Conservation (phyloP, 2,888 invertebrate species). For the Tiliacea citrago region DNA sequence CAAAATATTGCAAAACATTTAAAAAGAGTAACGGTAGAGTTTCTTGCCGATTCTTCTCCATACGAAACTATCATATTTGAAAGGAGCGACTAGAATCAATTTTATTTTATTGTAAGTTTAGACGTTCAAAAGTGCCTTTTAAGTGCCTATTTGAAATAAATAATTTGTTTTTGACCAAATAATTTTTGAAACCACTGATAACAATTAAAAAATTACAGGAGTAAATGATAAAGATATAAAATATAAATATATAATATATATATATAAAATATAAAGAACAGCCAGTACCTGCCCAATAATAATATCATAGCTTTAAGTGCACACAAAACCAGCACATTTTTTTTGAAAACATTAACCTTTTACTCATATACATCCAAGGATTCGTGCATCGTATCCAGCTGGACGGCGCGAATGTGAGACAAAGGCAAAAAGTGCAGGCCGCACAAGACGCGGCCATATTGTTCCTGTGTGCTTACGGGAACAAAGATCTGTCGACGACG, state of each 20-base stretch:
- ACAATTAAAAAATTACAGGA: background rate
- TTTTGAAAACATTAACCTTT: constrained; percentile 63
- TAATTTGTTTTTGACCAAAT: background rate
- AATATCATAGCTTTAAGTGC: background rate
- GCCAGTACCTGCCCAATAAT: background rate
- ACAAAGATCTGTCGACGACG: constrained; percentile 72
- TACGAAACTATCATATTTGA: no score
- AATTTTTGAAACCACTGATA: background rate
- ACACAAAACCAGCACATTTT: constrained; percentile 43
- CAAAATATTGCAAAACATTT: no score
- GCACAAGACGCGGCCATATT: constrained; percentile 79
- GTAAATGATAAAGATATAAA: background rate
- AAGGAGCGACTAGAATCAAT: no score
- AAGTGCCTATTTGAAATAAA: no score
- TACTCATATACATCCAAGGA: constrained; percentile 64
- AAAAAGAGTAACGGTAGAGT: no score
- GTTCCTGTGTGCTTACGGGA: constrained; percentile 74
- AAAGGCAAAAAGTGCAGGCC: constrained; percentile 82
- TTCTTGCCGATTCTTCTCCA: no score
- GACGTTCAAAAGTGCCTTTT: no score
- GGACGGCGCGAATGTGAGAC: constrained; percentile 73
- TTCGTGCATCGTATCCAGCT: constrained; percentile 73
- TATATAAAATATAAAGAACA: background rate
- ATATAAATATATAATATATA: no score
- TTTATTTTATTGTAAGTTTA: no score